A percentile compares a stretch with the other conserved stretches of the same genome.
Conservation (phyloP, 2,888 invertebrate genomes). For the Thymelicus lineola region DNA sequence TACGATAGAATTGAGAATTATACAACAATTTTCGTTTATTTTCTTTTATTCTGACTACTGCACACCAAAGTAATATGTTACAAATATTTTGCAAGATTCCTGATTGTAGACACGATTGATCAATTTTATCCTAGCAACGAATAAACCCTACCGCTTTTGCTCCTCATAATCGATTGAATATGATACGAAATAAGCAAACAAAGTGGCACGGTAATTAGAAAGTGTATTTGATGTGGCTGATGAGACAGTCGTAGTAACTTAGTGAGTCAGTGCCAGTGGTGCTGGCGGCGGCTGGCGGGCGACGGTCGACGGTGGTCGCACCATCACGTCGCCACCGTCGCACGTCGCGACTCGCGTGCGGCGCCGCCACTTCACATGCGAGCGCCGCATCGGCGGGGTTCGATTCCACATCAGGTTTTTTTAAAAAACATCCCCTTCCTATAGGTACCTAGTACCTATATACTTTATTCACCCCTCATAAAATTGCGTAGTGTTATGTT, state of each 20-base stretch:
- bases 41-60: too few relatives aligned
- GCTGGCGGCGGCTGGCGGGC: conserved; percentile 41
- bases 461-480: conserved; percentile 37
- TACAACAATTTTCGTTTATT: too few relatives aligned
- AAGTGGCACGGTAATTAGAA: conserved; percentile 42
- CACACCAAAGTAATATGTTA: too few relatives aligned
- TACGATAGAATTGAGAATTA: too few relatives aligned
- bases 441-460: background rate
- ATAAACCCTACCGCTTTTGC: too few relatives aligned
- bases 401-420: conserved; percentile 40
- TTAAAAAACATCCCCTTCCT: conserved; percentile 42
- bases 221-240: conserved; percentile 41
- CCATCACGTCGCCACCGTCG: conserved; percentile 36
- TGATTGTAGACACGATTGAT: too few relatives aligned
- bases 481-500: conserved; percentile 47
- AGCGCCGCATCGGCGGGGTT: conserved; percentile 38
- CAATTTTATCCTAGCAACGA: too few relatives aligned
- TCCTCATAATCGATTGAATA: too few relatives aligned
- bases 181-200: background rate
- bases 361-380: conserved; percentile 45
- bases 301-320: conserved; percentile 23
- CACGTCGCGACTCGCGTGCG: conserved; percentile 46
- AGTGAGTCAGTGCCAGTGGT: conserved; percentile 36
- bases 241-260: conserved; percentile 41
- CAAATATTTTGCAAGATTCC: too few relatives aligned